Conservation (phyloP, 2,113 vertebrate genomes). For the Capreolus pygargus region DNA sequence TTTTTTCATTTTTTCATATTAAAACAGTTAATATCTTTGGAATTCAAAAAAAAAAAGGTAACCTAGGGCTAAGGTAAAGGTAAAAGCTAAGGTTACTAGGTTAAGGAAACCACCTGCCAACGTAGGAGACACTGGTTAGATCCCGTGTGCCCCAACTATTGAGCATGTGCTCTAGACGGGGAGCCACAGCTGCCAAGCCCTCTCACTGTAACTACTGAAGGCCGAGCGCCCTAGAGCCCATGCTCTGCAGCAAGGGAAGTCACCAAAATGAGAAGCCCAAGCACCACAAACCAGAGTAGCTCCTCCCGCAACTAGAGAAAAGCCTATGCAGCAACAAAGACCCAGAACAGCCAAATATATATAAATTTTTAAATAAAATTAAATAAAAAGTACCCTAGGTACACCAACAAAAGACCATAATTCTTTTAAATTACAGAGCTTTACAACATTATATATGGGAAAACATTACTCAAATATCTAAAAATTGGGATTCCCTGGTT, state of each 20-base stretch:
- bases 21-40: too few species aligned
- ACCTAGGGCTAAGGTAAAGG: background rate
- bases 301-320: background rate
- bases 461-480: background rate
- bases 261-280: background rate
- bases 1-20: too few species aligned
- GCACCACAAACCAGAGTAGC: background rate
- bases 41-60: background rate
- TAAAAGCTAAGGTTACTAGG: background rate
- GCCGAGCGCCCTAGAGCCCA: background rate
- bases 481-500: background rate
- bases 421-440: background rate
- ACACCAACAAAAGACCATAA: background rate
- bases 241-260: background rate
- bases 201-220: background rate
- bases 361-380: background rate
- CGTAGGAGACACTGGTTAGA: background rate
- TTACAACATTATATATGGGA: background rate
- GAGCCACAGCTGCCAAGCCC: background rate
- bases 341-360: background rate
- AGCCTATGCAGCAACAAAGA: background rate
- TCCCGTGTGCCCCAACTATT: background rate
- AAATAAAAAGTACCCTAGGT: background rate
- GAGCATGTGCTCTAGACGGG: background rate
- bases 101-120: background rate